Conservation (phyloP, 2,113 vertebrate genomes). For the Phalacrocorax brasilianus region DNA sequence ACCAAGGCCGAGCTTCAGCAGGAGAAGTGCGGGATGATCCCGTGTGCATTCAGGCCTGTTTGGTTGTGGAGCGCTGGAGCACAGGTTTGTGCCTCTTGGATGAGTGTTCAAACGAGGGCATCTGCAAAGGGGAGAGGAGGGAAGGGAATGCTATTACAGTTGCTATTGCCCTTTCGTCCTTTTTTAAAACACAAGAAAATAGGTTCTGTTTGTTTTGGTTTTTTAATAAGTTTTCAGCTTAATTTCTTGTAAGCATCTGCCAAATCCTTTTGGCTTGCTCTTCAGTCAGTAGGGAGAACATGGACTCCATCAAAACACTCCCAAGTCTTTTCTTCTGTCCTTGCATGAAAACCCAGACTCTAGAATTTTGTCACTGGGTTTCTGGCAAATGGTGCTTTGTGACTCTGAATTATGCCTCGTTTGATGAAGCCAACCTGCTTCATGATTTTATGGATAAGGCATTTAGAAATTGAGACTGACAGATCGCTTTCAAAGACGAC, state of each 20-base stretch:
- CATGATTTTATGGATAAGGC: not conserved
- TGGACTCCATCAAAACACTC: not conserved
- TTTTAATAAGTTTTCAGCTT: not conserved
- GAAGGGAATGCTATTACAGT: fast-evolving
- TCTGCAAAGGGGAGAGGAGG: not conserved
- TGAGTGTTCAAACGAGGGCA: fast-evolving
- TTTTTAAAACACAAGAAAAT: not conserved
- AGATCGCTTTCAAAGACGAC: not conserved
- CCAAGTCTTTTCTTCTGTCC: not conserved
- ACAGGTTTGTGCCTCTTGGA: not conserved
- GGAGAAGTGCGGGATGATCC: not conserved
- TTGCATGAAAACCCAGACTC: not conserved
- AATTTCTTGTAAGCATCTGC: not conserved
- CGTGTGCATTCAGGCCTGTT: fast-evolving
- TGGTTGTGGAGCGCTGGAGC: fast-evolving
- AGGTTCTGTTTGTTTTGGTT: not conserved
- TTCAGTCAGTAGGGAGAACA: not conserved
- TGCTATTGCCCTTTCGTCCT: not conserved
- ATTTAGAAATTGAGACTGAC: not conserved
- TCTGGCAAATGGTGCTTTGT: not conserved
- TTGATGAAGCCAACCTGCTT: not conserved
- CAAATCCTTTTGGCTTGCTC: not conserved
- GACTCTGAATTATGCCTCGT: not conserved
- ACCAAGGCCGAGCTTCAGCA: not conserved
- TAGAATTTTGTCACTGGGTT: not conserved